phyloP scores from a whole-genome alignment of 2,888 invertebrate species.

The Eupsilia transversa region DNA sequence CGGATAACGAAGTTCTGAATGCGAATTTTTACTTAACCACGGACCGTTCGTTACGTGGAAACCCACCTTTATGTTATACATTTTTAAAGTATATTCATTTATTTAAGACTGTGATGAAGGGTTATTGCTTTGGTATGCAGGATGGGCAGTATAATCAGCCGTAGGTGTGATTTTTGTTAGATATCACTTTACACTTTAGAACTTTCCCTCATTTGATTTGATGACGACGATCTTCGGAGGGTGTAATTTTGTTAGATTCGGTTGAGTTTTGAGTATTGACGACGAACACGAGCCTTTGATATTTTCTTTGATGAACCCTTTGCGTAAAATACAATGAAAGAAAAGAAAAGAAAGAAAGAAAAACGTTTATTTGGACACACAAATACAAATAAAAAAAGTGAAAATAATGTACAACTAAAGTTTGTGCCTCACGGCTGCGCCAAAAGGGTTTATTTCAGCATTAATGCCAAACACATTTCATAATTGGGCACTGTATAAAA shows the following conservation, averaged over 20 bases:
- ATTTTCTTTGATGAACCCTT: neutral
- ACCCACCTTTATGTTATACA: conserved; percentile 54
- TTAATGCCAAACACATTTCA: too few species aligned
- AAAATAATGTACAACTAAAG: too few species aligned
- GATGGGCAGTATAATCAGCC: neutral
- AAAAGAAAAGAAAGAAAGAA: too few species aligned
- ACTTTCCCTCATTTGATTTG: neutral
- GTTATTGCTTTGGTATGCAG: conserved; percentile 8
- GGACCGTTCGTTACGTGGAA: conserved; percentile 75
- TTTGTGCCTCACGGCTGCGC: too few species aligned
- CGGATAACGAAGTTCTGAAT: conserved; percentile 85
- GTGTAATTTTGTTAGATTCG: neutral
- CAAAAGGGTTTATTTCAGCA: too few species aligned
- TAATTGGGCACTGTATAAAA: conserved; percentile 13
- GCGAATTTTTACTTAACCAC: conserved; percentile 85
- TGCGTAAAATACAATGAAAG: neutral
- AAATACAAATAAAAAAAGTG: too few species aligned
- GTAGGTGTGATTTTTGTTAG: neutral
- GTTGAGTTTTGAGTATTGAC: neutral
- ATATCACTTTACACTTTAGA: neutral
- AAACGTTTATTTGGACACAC: too few species aligned
- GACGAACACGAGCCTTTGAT: too few species aligned
- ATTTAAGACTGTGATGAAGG: conserved; percentile 40
- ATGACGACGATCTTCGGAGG: neutral
- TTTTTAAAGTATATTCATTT: conserved; percentile 63